A percentile compares a stretch with the other conserved stretches of the same genome.
Evolutionary conservation across 1,140 invertebrate species (phyloP).

Genomic region (Rhizoglyphus robini): DNA sequence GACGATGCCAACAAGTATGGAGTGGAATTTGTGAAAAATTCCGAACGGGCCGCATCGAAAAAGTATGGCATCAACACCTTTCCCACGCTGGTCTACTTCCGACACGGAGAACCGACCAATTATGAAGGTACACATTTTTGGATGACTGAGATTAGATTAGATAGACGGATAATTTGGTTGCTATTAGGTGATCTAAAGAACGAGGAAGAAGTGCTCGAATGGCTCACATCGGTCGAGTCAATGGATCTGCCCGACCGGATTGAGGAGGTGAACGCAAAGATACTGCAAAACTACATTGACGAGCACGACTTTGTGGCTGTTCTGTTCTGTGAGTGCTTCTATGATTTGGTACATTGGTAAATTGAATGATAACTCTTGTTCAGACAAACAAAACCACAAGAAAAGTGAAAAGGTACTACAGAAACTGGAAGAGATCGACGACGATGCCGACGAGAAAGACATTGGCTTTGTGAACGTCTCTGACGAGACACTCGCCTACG

Average conservation of each 20-base stretch:
- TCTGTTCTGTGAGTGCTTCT: conserved; percentile 71
- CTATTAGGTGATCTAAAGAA: conserved; percentile 91
- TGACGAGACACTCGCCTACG: conserved; percentile 74
- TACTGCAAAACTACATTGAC: conserved; percentile 76
- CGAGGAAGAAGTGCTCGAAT: conserved; percentile 74
- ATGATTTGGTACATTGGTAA: not conserved
- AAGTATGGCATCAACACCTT: conserved; percentile 86
- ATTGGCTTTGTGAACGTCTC: conserved; percentile 85
- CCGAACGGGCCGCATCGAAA: conserved; percentile 84
- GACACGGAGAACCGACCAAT: conserved; percentile 50
- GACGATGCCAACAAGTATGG: conserved; percentile 85
- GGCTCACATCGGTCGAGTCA: conserved; percentile 77
- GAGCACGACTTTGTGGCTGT: conserved; percentile 83
- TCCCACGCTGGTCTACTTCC: conserved; percentile 83
- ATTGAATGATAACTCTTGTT: not conserved
- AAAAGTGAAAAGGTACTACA: conserved; percentile 72
- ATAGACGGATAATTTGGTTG: conserved; percentile 58
- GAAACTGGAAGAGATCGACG: conserved; percentile 78
- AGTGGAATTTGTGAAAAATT: conserved; percentile 86
- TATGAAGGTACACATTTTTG: conserved; percentile 58
- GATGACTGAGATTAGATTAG: conserved; percentile 66
- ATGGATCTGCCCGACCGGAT: conserved; percentile 89
- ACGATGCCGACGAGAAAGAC: conserved; percentile 84
- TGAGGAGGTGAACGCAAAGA: conserved; percentile 84
- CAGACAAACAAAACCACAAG: conserved; percentile 81